These are phyloP conservation scores for Amphiduros pacificus DNA, from an alignment of 2,888 invertebrate species.

Conservation along the genomic window DNA sequence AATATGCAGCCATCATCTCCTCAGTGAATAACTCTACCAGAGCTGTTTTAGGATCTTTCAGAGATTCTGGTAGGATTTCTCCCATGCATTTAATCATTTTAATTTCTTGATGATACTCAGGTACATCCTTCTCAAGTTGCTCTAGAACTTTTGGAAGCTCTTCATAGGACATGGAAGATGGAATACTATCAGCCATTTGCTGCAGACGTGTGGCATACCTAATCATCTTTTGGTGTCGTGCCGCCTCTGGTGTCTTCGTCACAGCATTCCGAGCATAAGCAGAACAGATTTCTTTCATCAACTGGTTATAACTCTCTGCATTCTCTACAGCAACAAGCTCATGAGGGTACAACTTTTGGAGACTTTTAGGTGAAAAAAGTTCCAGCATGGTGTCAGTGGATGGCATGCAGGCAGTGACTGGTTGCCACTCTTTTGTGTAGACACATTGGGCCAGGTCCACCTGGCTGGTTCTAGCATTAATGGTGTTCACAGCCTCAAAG, in stretches of 20 bases:
- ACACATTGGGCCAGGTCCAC: slow-evolving; percentile 7
- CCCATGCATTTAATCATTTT: slow-evolving; percentile 16
- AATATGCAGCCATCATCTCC: slow-evolving; percentile 14
- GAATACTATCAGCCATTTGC: background rate
- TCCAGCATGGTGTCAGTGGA: background rate
- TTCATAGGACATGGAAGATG: too few species aligned
- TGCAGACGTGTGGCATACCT: background rate
- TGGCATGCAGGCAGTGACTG: slow-evolving; percentile 2
- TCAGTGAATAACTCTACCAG: slow-evolving; percentile 14
- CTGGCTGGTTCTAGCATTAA: background rate
- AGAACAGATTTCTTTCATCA: background rate
- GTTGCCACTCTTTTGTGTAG: slow-evolving; percentile 16
- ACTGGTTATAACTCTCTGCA: background rate
- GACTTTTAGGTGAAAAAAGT: background rate
- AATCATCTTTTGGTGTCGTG: background rate
- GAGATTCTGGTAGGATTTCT: slow-evolving; percentile 2
- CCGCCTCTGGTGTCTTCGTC: background rate
- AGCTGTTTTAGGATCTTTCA: slow-evolving; percentile 14
- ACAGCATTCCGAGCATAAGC: slow-evolving; percentile 8
- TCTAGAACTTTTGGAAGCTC: too few species aligned
- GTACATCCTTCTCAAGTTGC: background rate
- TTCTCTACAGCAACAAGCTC: background rate
- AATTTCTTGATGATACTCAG: slow-evolving; percentile 8
- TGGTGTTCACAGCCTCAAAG: slow-evolving; percentile 9
- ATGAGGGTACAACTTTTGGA: slow-evolving; percentile 10